A percentile compares a stretch with the other conserved stretches of the same genome.
These are phyloP conservation scores for Acrobasis consociella DNA, from an alignment of 2,888 invertebrate species.

Conservation along the genomic window DNA sequence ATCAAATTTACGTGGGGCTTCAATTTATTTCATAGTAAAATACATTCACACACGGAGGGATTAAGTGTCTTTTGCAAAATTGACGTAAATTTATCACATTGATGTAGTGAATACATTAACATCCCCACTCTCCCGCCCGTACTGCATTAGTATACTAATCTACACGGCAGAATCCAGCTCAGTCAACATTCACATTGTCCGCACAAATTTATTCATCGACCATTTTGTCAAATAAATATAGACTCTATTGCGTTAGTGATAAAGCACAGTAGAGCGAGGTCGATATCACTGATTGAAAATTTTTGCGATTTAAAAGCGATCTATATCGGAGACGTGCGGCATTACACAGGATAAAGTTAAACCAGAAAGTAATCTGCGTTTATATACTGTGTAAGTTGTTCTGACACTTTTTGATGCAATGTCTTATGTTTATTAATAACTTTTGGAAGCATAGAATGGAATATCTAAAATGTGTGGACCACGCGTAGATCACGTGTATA, in stretches of 20 bases:
- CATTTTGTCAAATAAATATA: conserved; percentile 15
- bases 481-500: no score
- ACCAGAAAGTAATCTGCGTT: conserved; percentile 6
- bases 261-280: not conserved
- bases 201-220: conserved; percentile 31
- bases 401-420: no score
- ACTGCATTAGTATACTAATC: conserved; percentile 32
- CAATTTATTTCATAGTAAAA: not conserved
- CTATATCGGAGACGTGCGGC: conserved; percentile 11
- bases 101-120: conserved; percentile 36
- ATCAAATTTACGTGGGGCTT: no score
- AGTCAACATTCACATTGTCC: conserved; percentile 39
- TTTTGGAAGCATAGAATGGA: no score
- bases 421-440: no score
- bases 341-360: conserved; percentile 9
- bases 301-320: conserved; percentile 15
- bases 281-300: conserved; percentile 19
- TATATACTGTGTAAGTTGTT: no score
- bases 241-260: conserved; percentile 5
- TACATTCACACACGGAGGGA: conserved; percentile 27
- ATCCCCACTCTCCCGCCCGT: conserved; percentile 28
- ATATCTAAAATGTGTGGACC: no score
- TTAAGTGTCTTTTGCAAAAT: conserved; percentile 34
- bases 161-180: conserved; percentile 26
- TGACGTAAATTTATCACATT: conserved; percentile 39